Conservation (phyloP, 2,888 invertebrate species). For the Slavum lentiscoides region DNA sequence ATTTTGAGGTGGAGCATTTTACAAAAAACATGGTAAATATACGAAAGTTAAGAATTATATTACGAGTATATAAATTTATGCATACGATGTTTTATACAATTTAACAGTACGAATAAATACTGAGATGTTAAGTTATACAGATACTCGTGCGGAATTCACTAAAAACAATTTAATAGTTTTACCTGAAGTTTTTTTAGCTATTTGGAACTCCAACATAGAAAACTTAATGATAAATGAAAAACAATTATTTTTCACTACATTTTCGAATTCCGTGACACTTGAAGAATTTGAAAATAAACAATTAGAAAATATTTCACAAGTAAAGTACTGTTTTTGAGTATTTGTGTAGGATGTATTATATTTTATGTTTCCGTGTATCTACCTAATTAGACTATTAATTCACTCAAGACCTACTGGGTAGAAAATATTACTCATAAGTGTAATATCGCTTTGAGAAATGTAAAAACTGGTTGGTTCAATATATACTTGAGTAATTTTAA, state of each 20-base stretch:
- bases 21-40: background rate
- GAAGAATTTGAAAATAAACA: slow-evolving; percentile 63
- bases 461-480: slow-evolving; percentile 26
- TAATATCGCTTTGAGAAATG: background rate
- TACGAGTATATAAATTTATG: background rate
- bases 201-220: background rate
- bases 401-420: slow-evolving; percentile 18
- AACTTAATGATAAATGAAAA: background rate
- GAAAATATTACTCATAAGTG: background rate
- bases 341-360: background rate
- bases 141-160: background rate
- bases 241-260: background rate
- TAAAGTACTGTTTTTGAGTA: background rate
- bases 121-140: background rate
- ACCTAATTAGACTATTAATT: slow-evolving; percentile 8
- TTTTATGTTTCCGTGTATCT: background rate
- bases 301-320: slow-evolving; percentile 61
- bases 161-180: slow-evolving; percentile 12
- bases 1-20: background rate
- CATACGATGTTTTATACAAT: background rate
- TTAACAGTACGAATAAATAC: slow-evolving; percentile 13
- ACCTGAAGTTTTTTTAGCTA: slow-evolving; percentile 3
- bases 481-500: slow-evolving; percentile 57
- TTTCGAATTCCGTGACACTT: background rate
- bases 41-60: background rate